phyloP scores from a whole-genome alignment of 2,113 vertebrate genomes.

The Oxyura jamaicensis region DNA sequence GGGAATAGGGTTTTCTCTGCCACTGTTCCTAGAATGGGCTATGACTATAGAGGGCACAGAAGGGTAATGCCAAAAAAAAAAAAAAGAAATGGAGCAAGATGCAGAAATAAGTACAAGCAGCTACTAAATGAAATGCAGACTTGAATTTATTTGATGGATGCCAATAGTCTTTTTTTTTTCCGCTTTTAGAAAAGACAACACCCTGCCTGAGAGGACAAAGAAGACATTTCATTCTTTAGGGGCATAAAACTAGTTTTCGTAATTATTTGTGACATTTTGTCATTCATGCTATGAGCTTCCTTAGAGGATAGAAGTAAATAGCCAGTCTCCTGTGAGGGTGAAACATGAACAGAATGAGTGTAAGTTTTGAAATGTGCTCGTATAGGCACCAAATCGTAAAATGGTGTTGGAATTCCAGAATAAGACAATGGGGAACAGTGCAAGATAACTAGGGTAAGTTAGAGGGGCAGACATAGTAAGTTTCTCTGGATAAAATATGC shows the following conservation, averaged over 20 bases:
- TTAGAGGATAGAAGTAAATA: constrained; percentile 1
- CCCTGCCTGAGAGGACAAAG: neutral
- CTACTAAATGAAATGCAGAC: neutral
- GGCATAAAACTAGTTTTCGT: neutral
- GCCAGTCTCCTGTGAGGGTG: neutral
- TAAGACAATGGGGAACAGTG: neutral
- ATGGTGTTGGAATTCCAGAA: neutral
- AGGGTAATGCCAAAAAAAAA: neutral
- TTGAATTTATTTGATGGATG: neutral
- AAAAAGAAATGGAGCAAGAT: neutral
- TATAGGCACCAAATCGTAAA: neutral
- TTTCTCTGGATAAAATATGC: neutral
- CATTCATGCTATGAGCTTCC: neutral
- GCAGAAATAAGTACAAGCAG: neutral
- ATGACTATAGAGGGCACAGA: accelerated
- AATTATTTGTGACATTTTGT: constrained; percentile 28
- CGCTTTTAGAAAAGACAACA: neutral
- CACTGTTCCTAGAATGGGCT: neutral
- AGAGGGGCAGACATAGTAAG: neutral
- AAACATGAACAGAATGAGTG: neutral
- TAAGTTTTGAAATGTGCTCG: neutral
- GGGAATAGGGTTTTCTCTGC: neutral
- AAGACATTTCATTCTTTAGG: neutral
- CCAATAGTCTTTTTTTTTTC: neutral
- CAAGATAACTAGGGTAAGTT: neutral